Base-by-base conservation (phyloP, 1,140 invertebrate genomes). In the Drosophila kohkoa region DNA sequence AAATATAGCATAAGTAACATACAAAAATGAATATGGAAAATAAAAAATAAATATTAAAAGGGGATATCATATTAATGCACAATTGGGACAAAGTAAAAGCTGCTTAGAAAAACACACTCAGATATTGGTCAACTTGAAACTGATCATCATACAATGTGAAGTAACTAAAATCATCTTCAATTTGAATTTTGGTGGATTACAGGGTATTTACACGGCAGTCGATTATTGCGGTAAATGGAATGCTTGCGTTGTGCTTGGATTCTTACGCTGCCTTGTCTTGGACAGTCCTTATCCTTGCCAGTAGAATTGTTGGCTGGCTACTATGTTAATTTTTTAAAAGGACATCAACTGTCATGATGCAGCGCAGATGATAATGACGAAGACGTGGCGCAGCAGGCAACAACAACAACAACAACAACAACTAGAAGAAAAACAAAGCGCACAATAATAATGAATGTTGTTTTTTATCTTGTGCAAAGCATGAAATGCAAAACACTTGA, bases 401-500 rank as follows among this genome's bases (percentile, higher is more conserved):
- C 20, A 3, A 25, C 20, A 71, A 71, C 59, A 72, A 54, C 55
- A 25, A 28, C 59, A 72, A 71, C 55, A 45, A 41, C 46, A 71
- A 71, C 60, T 67, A 78, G 20, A 15, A 32, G 55, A 49, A 49
- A 32, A 66, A 72, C 62, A 67, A 78, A 7, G n/a, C 16, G 59
- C 25, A 49, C 46, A 46, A 38, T 35, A 52, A 25, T 30, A 51
- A 54, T n/a, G 49, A 52, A 59, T 32, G 71, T 74, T 74, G 71
- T 69, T 66, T 62, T 74, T 73, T 73, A 73, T 67, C 54, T 73
- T 54, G 64, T 59, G 69, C 62, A 51, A 65, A 72, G 70, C 55
- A 73, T 67, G 69, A 87, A 82, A 87, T 86, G 82, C 83, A 86
- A 82, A 86, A 88, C 82, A 86, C 82, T 86, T 86, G 79, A 86